Base-by-base conservation (phyloP, 2,797 vertebrate genomes). In the Craterocephalus amniculus region DNA sequence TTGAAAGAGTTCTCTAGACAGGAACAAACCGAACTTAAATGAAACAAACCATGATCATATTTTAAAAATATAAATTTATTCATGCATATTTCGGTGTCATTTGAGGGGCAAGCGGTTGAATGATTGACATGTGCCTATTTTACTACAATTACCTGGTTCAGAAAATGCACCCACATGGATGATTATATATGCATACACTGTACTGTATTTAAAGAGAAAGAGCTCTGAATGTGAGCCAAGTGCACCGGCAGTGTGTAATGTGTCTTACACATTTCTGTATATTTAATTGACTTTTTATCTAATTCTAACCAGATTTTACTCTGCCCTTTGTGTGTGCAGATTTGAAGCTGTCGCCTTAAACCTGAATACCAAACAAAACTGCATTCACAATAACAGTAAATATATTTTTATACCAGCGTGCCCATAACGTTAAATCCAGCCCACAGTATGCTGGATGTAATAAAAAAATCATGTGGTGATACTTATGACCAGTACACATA, bases 391-490 rank as follows among this genome's bases (percentile, higher is more conserved):
- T 31, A 43, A 70, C 57, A 51, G 65, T 67, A 62, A 78, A 84
- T 80, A 70, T 11, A 70, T 77, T 76, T 83, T 80, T 63, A 1
- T 60, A 43, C 58, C 59, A 36, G 49, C 62, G 74, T 77, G 64
- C 74, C 83, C 32, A n/a, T 58, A 51, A 76, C 76, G 62, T 74
- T 71, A 63, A 71, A 80, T 78, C 71, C 81, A 70, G 45, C 69
- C 59, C 45, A 58, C 40, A 67, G 61, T 63, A 29, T 31, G 29
- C 70, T 78, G 65, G 66, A 71, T 80, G 65, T 74, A 79, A 82
- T 77, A 80, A 78, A 80, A 35, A 76, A 60, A 76, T 76, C 83
- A 84, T 85, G 74, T 89, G 68, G 64, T 71, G 74, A 65, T 76
- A 49, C 67, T 87, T 89, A 83, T 45, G 66, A 64, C 64, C 59